Percentiles rank a stretch among this genome's conserved stretches.
Conservation (phyloP, 2,797 vertebrate genomes). For the Amniataba percoides region DNA sequence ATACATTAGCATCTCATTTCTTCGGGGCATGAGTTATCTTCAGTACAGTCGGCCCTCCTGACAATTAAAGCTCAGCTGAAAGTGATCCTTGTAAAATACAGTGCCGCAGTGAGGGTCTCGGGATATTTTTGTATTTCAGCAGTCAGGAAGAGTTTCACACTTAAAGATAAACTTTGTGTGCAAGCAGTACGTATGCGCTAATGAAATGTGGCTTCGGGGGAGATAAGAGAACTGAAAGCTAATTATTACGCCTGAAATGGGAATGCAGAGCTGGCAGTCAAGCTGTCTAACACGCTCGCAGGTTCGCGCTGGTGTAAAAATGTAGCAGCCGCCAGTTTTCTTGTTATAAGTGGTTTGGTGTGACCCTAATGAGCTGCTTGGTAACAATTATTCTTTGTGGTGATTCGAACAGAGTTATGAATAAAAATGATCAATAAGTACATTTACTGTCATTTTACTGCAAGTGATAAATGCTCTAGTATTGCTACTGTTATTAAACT, state of each 20-base stretch:
- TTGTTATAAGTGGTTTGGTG: constrained; percentile 13
- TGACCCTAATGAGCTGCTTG: constrained; percentile 23
- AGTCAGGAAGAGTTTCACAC: constrained; percentile 61
- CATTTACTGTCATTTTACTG: background rate
- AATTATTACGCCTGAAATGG: constrained; percentile 55
- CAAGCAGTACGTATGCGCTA: constrained; percentile 33
- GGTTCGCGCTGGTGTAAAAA: constrained; percentile 26
- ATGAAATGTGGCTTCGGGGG: constrained; percentile 54
- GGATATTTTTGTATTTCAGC: constrained; percentile 52
- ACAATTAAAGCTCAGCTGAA: constrained; percentile 70
- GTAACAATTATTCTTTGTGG: constrained; percentile 15
- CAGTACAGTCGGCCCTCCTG: constrained; percentile 58
- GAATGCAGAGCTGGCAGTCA: constrained; percentile 23
- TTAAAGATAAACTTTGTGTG: constrained; percentile 53
- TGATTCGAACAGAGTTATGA: background rate
- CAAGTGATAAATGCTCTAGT: background rate
- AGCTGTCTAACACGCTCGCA: constrained; percentile 27
- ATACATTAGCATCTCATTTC: constrained; percentile 81
- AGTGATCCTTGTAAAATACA: constrained; percentile 60
- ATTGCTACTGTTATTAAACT: background rate
- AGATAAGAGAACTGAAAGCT: constrained; percentile 56
- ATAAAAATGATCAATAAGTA: background rate
- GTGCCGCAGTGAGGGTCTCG: constrained; percentile 19
- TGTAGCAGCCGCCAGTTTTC: constrained; percentile 22
- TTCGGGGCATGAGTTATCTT: constrained; percentile 71